Percentiles rank a stretch among this genome's conserved stretches.
phyloP scores from a whole-genome alignment of 2,113 vertebrate genomes.

The Synchiropus splendidus region DNA sequence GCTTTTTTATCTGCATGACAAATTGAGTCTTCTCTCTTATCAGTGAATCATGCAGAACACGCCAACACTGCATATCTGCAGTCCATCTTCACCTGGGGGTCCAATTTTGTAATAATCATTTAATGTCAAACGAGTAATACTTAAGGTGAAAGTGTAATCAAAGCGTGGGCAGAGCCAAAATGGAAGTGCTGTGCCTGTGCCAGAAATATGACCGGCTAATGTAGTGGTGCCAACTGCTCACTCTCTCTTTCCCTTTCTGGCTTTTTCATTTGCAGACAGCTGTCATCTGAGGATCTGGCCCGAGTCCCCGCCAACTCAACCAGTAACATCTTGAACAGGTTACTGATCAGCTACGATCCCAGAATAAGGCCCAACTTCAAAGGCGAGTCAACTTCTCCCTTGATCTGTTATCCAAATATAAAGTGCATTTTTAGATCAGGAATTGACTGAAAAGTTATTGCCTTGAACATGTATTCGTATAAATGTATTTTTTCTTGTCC shows the following conservation, averaged over 20 bases:
- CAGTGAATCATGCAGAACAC: no score
- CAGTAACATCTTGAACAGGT: conserved; percentile 92
- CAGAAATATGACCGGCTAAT: conserved; percentile 42
- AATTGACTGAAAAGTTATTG: no score
- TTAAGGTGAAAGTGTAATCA: conserved; percentile 49
- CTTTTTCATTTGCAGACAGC: conserved; percentile 70
- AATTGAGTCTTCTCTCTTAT: no score
- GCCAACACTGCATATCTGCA: no score
- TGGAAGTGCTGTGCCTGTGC: conserved; percentile 12
- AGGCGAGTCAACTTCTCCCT: conserved; percentile 65
- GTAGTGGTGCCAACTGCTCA: conserved; percentile 28
- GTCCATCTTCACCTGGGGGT: no score
- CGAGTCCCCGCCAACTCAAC: conserved; percentile 88
- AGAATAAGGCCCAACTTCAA: conserved; percentile 98
- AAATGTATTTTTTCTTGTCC: no score
- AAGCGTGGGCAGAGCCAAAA: conserved; percentile 17
- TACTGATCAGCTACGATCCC: conserved; percentile 90
- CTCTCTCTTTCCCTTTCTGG: conserved; percentile 27
- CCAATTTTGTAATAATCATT: no score
- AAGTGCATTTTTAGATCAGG: no score
- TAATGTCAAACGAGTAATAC: no score
- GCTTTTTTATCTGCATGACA: no score
- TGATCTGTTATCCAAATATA: conserved; percentile 7
- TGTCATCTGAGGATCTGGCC: conserved; percentile 89
- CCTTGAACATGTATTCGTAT: no score